A percentile compares a stretch with the other conserved stretches of the same genome.
Conservation (phyloP, 2,797 vertebrate genomes). For the Pseudochirops cupreus region DNA sequence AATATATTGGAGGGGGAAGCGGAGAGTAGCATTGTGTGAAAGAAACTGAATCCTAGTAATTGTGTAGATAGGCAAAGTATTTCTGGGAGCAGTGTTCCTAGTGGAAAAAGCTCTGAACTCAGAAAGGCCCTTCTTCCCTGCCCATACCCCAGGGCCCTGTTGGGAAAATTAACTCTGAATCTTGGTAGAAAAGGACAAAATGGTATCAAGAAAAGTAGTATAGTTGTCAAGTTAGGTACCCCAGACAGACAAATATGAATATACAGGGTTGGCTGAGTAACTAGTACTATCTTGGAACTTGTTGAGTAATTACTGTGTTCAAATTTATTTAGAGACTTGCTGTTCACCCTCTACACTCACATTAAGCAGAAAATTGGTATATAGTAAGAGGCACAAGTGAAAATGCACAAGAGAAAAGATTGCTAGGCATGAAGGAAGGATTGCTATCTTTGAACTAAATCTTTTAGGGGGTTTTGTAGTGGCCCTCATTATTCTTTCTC, state of each 20-base stretch:
- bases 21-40: neutral
- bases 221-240: neutral
- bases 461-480: neutral
- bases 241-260: conserved; percentile 6
- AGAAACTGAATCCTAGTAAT: neutral
- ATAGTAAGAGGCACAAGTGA: neutral
- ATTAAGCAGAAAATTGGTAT: neutral
- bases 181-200: neutral
- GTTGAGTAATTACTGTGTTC: neutral
- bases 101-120: neutral
- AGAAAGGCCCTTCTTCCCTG: neutral
- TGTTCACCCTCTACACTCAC: neutral
- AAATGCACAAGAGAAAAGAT: conserved; percentile 34
- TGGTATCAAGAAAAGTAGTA: neutral
- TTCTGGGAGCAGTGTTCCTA: neutral
- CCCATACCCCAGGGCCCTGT: neutral
- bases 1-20: neutral
- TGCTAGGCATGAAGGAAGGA: conserved; percentile 25
- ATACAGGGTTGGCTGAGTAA: neutral
- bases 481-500: neutral
- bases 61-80: neutral
- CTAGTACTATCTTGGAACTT: neutral
- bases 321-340: neutral
- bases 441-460: neutral
- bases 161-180: neutral